phyloP scores from a whole-genome alignment of 2,797 vertebrate genomes.

The Hyperoplus lanceolatus region DNA sequence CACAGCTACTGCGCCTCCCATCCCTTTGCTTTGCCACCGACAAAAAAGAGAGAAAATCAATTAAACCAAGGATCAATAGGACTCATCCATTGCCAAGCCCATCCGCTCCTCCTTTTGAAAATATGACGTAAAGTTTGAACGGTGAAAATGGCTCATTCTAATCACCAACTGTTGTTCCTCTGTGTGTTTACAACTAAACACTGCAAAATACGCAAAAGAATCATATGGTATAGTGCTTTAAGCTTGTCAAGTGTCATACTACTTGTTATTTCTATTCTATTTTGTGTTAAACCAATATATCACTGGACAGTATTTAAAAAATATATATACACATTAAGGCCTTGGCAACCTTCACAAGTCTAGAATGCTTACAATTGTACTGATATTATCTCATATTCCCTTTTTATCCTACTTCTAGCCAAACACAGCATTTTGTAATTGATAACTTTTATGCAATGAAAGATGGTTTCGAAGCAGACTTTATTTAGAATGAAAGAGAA shows the following conservation, averaged over 20 bases:
- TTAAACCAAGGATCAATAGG: conserved; percentile 77
- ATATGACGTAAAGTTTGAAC: conserved; percentile 78
- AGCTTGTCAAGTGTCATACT: conserved; percentile 21
- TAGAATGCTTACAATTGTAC: conserved; percentile 23
- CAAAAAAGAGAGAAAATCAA: conserved; percentile 78
- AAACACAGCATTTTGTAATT: conserved; percentile 63
- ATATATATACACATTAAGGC: conserved; percentile 34
- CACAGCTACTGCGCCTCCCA: conserved; percentile 64
- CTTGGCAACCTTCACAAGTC: conserved; percentile 70
- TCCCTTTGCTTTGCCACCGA: conserved; percentile 70
- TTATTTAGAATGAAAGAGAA: conserved; percentile 60
- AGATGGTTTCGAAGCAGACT: conserved; percentile 59
- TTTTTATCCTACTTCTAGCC: conserved; percentile 63
- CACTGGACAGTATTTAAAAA: conserved; percentile 52
- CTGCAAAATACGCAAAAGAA: conserved; percentile 15
- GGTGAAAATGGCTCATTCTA: conserved; percentile 66
- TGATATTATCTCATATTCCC: conserved; percentile 45
- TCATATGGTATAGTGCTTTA: conserved; percentile 18
- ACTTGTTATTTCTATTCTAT: conserved; percentile 24
- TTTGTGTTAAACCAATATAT: conserved; percentile 41
- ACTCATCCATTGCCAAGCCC: conserved; percentile 67
- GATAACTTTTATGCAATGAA: conserved; percentile 70
- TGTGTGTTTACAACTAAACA: conserved; percentile 12
- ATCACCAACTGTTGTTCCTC: conserved; percentile 35
- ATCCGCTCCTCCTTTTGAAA: conserved; percentile 69